phyloP scores from a whole-genome alignment of 2,113 vertebrate species.

The Gulo gulo region DNA sequence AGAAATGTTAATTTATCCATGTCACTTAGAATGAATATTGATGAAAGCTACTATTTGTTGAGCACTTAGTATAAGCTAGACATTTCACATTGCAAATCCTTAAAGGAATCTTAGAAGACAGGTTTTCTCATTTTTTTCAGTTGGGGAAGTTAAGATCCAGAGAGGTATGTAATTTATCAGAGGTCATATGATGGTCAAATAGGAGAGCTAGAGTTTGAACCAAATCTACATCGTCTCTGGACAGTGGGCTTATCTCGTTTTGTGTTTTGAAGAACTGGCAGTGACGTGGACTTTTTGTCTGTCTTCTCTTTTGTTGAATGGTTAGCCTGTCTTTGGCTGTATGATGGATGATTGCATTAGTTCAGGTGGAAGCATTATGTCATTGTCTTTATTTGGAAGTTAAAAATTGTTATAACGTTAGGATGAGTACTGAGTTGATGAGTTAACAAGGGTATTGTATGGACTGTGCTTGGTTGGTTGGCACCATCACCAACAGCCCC shows the following conservation, averaged over 20 bases:
- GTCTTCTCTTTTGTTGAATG: not conserved
- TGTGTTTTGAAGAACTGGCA: not conserved
- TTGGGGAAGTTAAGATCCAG: not conserved
- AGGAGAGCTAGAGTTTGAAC: not conserved
- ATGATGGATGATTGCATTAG: not conserved
- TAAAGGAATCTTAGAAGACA: not conserved
- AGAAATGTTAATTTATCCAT: not conserved
- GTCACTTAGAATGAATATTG: not conserved
- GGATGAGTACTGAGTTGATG: not conserved
- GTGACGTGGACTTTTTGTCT: not conserved
- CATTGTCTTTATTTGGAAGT: not conserved
- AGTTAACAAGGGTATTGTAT: not conserved
- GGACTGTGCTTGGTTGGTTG: not conserved
- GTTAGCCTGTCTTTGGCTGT: not conserved
- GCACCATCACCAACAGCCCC: not conserved
- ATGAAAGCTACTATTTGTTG: not conserved
- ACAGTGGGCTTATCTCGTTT: not conserved
- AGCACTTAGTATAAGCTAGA: not conserved
- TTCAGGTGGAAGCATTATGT: not conserved
- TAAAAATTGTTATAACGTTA: not conserved
- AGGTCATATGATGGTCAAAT: not conserved
- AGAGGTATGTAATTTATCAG: not conserved
- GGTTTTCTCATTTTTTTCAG: not conserved
- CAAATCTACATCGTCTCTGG: not conserved
- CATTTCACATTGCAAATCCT: not conserved